Evolutionary conservation across 2,113 vertebrate species (phyloP).

Genomic region (Tringa solitaria): DNA sequence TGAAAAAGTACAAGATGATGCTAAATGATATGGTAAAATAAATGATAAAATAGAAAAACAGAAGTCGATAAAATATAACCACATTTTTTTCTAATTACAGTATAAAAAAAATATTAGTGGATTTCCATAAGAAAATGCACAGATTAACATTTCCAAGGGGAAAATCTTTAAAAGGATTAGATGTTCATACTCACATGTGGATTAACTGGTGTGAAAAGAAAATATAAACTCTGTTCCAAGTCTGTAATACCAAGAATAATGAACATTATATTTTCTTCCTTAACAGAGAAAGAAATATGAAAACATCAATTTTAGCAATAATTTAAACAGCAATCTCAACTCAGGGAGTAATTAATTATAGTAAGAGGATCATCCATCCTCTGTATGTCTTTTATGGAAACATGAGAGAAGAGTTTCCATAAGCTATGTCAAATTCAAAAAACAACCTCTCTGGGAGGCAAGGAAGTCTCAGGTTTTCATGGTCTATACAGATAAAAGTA

Average conservation of each 20-base stretch:
- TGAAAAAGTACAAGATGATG: not conserved
- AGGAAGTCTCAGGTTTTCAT: not conserved
- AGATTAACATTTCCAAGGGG: conserved; percentile 31
- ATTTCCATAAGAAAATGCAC: not conserved
- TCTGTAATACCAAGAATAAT: not conserved
- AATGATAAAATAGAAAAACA: not conserved
- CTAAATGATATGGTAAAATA: not conserved
- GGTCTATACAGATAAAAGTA: not conserved
- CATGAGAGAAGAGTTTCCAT: not conserved
- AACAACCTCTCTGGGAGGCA: not conserved
- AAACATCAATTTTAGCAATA: not conserved
- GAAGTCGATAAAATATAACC: not conserved
- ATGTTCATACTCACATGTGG: not conserved
- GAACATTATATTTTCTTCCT: not conserved
- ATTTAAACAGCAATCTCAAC: not conserved
- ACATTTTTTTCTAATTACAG: not conserved
- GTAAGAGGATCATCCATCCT: not conserved
- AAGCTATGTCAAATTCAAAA: not conserved
- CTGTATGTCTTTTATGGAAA: not conserved
- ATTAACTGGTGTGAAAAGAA: conserved; percentile 29
- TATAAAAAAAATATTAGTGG: not conserved
- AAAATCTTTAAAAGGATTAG: conserved; percentile 59
- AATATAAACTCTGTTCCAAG: not conserved
- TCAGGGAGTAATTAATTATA: conserved; percentile 12
- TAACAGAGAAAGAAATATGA: not conserved